Conservation (phyloP, 2,113 vertebrate genomes). For the Neopipo cinnamomea region DNA sequence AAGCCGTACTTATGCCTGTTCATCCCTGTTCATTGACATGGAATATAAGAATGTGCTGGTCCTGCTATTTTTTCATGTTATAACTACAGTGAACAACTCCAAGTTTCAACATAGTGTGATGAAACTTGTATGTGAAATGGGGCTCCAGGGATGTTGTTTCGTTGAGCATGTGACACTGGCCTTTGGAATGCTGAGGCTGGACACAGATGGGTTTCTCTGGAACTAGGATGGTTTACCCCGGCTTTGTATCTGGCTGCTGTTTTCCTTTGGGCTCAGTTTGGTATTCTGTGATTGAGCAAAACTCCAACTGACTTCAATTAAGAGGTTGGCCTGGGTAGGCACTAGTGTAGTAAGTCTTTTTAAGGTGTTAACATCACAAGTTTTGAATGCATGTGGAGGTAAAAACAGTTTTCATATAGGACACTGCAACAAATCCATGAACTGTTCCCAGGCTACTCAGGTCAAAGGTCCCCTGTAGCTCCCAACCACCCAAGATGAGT, state of each 20-base stretch:
- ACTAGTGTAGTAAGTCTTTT: background rate
- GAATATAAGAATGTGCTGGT: background rate
- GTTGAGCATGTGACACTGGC: background rate
- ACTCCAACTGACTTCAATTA: background rate
- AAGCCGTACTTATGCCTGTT: background rate
- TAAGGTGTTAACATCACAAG: background rate
- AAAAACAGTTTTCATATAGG: background rate
- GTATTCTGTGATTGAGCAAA: background rate
- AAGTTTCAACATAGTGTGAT: background rate
- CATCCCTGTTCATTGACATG: background rate
- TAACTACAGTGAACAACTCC: background rate
- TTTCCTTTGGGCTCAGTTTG: background rate
- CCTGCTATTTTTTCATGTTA: background rate
- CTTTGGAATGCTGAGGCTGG: background rate
- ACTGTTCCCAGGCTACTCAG: background rate
- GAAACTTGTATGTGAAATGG: background rate
- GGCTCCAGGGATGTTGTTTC: background rate
- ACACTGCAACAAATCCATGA: background rate
- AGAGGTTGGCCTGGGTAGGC: background rate
- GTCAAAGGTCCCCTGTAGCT: constrained; percentile 3
- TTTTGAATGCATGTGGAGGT: background rate
- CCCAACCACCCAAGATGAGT: constrained; percentile 4
- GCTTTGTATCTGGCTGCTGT: background rate
- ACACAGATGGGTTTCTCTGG: background rate
- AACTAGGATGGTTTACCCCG: background rate